Evolutionary conservation across 2,888 invertebrate genomes (phyloP).

Genomic region (Oscheius sp.): DNA sequence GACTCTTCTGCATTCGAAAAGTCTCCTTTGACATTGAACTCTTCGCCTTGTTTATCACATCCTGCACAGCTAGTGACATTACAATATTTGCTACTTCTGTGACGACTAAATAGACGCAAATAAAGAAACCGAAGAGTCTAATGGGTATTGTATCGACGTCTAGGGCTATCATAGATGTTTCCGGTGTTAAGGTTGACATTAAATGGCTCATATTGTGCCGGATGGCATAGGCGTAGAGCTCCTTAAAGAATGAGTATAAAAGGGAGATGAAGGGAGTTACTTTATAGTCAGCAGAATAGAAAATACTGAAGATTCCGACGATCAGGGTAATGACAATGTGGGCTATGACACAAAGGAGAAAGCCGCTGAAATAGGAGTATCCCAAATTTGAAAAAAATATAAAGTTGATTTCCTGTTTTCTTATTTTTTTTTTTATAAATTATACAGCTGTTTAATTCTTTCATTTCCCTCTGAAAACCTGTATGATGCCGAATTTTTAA

Average conservation of each 20-base stretch:
- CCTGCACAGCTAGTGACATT: background rate
- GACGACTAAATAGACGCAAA: background rate
- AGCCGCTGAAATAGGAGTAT: background rate
- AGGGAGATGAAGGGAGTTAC: background rate
- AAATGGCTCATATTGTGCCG: background rate
- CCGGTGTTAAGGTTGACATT: background rate
- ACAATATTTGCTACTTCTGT: constrained; percentile 12
- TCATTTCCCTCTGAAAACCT: too few relatives aligned
- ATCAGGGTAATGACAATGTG: background rate
- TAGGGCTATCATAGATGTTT: background rate
- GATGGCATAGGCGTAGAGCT: background rate
- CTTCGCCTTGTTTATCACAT: background rate
- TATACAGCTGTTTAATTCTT: background rate
- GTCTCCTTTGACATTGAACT: background rate
- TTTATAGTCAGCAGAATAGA: background rate
- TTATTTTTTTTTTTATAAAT: background rate
- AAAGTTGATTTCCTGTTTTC: background rate
- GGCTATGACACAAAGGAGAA: background rate
- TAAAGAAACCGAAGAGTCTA: background rate
- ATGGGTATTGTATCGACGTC: background rate
- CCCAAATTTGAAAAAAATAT: too few relatives aligned
- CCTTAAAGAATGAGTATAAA: background rate
- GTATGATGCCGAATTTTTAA: too few relatives aligned
- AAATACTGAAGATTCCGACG: background rate
- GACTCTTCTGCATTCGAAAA: constrained; percentile 8